phyloP scores from a whole-genome alignment of 2,113 vertebrate genomes.

The Laterallus jamaicensis region DNA sequence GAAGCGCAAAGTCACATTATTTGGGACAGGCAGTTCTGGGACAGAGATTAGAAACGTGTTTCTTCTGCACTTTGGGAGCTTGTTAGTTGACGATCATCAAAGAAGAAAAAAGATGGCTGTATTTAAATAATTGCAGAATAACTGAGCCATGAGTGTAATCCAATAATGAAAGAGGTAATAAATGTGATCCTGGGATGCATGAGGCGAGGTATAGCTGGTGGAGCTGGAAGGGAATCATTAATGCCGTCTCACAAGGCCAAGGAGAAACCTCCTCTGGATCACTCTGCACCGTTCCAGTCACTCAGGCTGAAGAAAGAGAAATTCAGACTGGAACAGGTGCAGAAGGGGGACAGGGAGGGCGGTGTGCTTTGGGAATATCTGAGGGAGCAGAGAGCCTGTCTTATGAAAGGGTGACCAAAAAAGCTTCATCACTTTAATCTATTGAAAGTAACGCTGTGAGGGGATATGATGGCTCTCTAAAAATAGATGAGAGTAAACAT shows the following conservation, averaged over 20 bases:
- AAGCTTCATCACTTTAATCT: conserved; percentile 39
- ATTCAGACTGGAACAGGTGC: conserved; percentile 32
- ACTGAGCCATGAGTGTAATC: background rate
- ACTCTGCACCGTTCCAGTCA: background rate
- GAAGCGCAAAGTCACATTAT: background rate
- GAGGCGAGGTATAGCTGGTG: background rate
- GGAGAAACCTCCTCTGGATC: background rate
- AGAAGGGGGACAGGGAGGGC: background rate
- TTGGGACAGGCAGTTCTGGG: background rate
- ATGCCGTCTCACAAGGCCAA: background rate
- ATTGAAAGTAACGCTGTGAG: background rate
- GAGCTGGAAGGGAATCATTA: background rate
- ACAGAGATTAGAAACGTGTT: background rate
- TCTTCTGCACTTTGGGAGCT: background rate
- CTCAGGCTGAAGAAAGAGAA: conserved; percentile 5
- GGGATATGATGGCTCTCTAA: conserved; percentile 12
- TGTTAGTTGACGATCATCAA: background rate
- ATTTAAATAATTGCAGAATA: background rate
- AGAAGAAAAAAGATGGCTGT: background rate
- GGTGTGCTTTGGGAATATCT: background rate
- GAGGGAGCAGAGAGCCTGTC: conserved; percentile 2
- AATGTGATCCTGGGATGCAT: background rate
- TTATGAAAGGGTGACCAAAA: conserved; percentile 32
- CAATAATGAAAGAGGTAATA: background rate
- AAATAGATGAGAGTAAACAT: conserved; percentile 46